Evolutionary conservation across 1,140 invertebrate species (phyloP).

Genomic region (Polypedilum pembai): DNA sequence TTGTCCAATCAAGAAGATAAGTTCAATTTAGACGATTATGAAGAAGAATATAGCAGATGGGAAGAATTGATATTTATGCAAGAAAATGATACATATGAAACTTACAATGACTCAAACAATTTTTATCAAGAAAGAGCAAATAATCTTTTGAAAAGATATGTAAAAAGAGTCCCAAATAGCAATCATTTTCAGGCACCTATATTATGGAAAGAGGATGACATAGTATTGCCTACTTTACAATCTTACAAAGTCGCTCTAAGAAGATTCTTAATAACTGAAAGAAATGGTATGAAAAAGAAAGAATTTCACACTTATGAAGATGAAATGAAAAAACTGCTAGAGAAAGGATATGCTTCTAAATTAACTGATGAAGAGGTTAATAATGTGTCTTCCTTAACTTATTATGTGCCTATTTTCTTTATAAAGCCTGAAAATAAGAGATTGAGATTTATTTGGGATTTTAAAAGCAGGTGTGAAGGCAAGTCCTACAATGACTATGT

Average conservation of each 20-base stretch:
- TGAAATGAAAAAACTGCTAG: conserved; percentile 27
- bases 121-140: no score
- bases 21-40: no score
- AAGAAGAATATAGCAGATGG: no score
- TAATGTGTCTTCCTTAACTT: background rate
- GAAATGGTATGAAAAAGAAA: conserved; percentile 23
- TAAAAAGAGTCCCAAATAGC: background rate
- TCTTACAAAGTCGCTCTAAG: background rate
- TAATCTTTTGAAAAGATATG: background rate
- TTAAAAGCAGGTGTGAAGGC: conserved; percentile 32
- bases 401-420: conserved; percentile 36
- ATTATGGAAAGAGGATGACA: conserved; percentile 30
- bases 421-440: no score
- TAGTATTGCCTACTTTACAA: background rate
- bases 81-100: no score
- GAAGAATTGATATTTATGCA: no score
- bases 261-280: conserved; percentile 25
- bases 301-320: conserved; percentile 26
- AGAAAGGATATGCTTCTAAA: conserved; percentile 31
- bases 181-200: conserved; percentile 29
- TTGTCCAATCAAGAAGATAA: no score
- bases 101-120: no score
- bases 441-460: conserved; percentile 33
- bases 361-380: background rate
- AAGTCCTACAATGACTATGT: conserved; percentile 34